These are phyloP conservation scores for Pachymerium ferrugineum DNA, from an alignment of 2,888 invertebrate species.

Conservation along the genomic window DNA sequence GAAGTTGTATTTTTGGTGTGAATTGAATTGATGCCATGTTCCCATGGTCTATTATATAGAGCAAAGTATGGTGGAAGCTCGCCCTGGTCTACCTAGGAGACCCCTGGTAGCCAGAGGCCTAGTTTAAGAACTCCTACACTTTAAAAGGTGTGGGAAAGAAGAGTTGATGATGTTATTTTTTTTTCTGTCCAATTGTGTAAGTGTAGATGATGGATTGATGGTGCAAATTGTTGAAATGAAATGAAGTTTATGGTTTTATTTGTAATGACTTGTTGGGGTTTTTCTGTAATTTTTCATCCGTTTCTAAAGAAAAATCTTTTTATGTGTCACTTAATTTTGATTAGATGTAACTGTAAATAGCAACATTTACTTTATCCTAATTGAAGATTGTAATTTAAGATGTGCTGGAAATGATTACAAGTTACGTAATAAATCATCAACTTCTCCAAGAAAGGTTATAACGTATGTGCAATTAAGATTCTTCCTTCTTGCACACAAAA, in stretches of 20 bases:
- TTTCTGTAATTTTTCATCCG: not conserved
- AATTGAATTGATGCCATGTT: slow-evolving; percentile 16
- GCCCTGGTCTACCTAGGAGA: slow-evolving; percentile 7
- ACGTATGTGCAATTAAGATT: slow-evolving; percentile 3
- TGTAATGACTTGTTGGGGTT: too few species aligned
- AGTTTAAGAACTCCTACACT: slow-evolving; percentile 16
- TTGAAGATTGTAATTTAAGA: slow-evolving; percentile 19
- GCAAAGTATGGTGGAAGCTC: slow-evolving; percentile 27
- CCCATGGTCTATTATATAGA: slow-evolving; percentile 25
- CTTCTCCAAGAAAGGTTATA: not conserved
- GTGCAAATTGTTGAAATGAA: not conserved
- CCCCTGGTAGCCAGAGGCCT: slow-evolving; percentile 2
- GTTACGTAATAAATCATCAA: slow-evolving; percentile 25
- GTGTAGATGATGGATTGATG: not conserved
- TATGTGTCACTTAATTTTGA: slow-evolving; percentile 5
- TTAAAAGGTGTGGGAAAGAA: not conserved
- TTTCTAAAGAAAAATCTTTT: not conserved
- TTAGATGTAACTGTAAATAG: slow-evolving; percentile 6
- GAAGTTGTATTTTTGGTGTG: slow-evolving; percentile 21
- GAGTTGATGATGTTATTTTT: not conserved
- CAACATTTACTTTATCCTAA: slow-evolving; percentile 19
- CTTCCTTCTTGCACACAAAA: not conserved
- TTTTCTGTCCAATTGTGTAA: not conserved
- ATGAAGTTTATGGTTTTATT: not conserved
- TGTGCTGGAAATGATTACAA: slow-evolving; percentile 12